These are phyloP conservation scores for Erebia epiphron DNA, from an alignment of 2,888 invertebrate species.

Conservation along the genomic window DNA sequence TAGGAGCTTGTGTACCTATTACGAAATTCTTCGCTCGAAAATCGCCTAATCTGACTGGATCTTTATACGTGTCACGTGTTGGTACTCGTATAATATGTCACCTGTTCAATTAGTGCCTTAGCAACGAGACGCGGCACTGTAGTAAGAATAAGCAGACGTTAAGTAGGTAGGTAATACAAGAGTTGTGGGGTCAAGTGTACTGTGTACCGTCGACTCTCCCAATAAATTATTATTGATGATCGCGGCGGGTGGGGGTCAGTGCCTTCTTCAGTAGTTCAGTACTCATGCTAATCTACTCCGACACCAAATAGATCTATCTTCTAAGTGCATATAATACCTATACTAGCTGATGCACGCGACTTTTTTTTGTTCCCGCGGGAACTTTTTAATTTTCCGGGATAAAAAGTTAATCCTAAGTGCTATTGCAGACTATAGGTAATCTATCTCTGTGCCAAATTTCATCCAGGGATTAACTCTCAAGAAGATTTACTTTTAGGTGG, in stretches of 20 bases:
- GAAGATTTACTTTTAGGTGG: no score
- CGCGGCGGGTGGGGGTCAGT: slow-evolving; percentile 66
- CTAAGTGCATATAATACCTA: not conserved
- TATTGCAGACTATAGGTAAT: no score
- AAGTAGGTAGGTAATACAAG: slow-evolving; percentile 73
- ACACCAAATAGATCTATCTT: slow-evolving; percentile 23
- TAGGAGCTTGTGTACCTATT: no score
- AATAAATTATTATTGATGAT: slow-evolving; percentile 58
- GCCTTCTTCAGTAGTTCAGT: slow-evolving; percentile 56
- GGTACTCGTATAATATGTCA: slow-evolving; percentile 11
- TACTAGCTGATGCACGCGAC: no score
- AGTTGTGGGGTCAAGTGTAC: slow-evolving; percentile 76
- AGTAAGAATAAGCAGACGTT: slow-evolving; percentile 56
- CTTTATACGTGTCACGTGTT: slow-evolving; percentile 4
- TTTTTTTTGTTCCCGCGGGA: no score
- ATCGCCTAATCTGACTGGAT: no score
- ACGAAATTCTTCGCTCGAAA: no score
- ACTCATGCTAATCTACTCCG: slow-evolving; percentile 43
- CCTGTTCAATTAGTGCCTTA: slow-evolving; percentile 36
- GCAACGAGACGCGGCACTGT: slow-evolving; percentile 50
- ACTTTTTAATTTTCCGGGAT: no score
- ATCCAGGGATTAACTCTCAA: no score
- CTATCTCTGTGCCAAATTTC: no score
- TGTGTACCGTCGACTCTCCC: slow-evolving; percentile 58
- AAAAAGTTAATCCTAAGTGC: no score